Evolutionary conservation across 37 sponge, comb jelly and placozoan species (phyloP).

Genomic region (Halichondria panicea): DNA sequence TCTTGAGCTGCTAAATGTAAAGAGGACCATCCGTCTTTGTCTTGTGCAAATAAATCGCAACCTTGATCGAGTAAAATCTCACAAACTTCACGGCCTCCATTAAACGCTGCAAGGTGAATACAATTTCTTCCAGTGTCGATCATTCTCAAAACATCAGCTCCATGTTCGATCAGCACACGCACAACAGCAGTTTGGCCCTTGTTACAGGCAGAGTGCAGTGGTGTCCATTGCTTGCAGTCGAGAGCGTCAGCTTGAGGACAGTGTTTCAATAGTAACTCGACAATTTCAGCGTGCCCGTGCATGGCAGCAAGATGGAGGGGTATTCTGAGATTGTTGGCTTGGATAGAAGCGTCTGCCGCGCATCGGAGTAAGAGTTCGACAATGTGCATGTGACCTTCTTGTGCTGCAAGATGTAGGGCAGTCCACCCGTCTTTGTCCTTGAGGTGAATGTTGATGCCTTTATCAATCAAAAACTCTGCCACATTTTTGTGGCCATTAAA

Average conservation of each 20-base stretch:
- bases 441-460: constrained; percentile 37
- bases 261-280: constrained; percentile 32
- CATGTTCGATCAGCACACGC: constrained; percentile 43
- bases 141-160: constrained; percentile 43
- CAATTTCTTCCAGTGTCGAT: constrained; percentile 69
- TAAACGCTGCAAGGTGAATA: constrained; percentile 73
- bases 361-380: constrained; percentile 31
- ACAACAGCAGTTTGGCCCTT: constrained; percentile 55
- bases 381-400: constrained; percentile 50
- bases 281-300: constrained; percentile 60
- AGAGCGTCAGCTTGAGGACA: constrained; percentile 54
- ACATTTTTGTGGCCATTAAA: constrained; percentile 68
- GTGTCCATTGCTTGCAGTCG: constrained; percentile 67
- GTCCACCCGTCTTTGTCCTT: constrained; percentile 70
- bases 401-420: constrained; percentile 61
- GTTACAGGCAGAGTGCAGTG: constrained; percentile 65
- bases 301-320: constrained; percentile 78
- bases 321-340: constrained; percentile 60
- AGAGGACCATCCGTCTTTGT: constrained; percentile 66
- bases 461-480: constrained; percentile 45
- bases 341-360: constrained; percentile 48
- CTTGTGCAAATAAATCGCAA: constrained; percentile 36
- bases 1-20: constrained; percentile 70
- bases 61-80: constrained; percentile 62
- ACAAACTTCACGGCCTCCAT: constrained; percentile 62